phyloP scores from a whole-genome alignment of 2,113 vertebrate species.

The Oreocharis arfaki region DNA sequence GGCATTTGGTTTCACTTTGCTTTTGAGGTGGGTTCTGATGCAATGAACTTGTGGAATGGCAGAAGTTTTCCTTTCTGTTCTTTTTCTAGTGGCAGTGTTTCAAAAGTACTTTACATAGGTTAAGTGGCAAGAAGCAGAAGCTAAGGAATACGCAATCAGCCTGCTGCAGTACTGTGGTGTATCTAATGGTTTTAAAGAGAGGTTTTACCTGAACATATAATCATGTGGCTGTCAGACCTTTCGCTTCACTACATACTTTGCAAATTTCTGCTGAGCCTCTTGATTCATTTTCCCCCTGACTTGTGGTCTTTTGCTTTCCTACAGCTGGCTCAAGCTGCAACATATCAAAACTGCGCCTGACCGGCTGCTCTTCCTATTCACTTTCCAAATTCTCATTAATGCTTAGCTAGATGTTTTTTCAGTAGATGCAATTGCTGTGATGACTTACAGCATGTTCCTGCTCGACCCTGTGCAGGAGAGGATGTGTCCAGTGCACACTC shows the following conservation, averaged over 20 bases:
- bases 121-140: background rate
- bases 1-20: background rate
- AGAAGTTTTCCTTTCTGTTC: background rate
- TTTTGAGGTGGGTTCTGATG: background rate
- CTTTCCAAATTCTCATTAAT: background rate
- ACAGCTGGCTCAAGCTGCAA: background rate
- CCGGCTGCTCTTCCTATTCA: background rate
- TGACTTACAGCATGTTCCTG: background rate
- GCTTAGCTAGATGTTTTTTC: background rate
- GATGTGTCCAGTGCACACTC: background rate
- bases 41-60: background rate
- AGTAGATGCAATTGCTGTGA: background rate
- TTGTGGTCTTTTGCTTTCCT: background rate
- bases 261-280: background rate
- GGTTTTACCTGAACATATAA: background rate
- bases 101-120: background rate
- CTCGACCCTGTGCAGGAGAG: background rate
- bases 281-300: background rate
- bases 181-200: background rate
- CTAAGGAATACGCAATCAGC: background rate
- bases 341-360: background rate
- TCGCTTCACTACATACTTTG: rapidly evolving
- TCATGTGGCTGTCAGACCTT: background rate
- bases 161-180: background rate
- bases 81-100: background rate